A percentile compares a stretch with the other conserved stretches of the same genome.
Evolutionary conservation across 2,797 vertebrate genomes (phyloP).

Genomic region (Nyctibius grandis): DNA sequence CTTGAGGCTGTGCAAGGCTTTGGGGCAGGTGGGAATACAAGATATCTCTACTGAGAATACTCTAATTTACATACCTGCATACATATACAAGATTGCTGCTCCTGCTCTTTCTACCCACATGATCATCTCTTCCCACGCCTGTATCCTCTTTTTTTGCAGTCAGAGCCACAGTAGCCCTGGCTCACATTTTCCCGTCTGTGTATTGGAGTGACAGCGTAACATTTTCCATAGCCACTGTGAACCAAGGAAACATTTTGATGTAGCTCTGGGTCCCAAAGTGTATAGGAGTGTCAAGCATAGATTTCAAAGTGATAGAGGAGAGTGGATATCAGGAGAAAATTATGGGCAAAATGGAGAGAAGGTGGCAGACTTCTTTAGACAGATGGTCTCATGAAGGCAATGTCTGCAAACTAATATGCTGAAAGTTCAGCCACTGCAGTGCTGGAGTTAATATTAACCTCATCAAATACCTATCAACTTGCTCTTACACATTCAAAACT

Average conservation of each 20-base stretch:
- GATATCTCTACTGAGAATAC: not conserved
- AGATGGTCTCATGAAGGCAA: not conserved
- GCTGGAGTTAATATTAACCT: not conserved
- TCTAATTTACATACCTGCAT: not conserved
- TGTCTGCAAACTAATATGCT: not conserved
- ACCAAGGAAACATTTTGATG: not conserved
- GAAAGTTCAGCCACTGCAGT: not conserved
- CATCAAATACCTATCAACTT: not conserved
- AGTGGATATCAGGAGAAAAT: not conserved
- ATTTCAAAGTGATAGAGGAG: not conserved
- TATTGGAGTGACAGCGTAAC: not conserved
- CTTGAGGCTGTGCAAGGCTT: not conserved
- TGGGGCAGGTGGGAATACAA: not conserved
- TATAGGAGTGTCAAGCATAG: not conserved
- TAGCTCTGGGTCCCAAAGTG: not conserved
- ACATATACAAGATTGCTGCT: not conserved
- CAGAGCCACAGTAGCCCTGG: not conserved
- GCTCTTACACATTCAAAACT: not conserved
- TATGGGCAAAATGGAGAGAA: not conserved
- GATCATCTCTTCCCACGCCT: not conserved
- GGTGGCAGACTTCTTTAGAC: not conserved
- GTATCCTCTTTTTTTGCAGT: not conserved
- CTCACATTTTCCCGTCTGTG: not conserved
- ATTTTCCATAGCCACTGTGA: not conserved
- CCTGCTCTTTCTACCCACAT: not conserved